Conservation (phyloP, 2,797 vertebrate genomes). For the Brachymystax lenok region DNA sequence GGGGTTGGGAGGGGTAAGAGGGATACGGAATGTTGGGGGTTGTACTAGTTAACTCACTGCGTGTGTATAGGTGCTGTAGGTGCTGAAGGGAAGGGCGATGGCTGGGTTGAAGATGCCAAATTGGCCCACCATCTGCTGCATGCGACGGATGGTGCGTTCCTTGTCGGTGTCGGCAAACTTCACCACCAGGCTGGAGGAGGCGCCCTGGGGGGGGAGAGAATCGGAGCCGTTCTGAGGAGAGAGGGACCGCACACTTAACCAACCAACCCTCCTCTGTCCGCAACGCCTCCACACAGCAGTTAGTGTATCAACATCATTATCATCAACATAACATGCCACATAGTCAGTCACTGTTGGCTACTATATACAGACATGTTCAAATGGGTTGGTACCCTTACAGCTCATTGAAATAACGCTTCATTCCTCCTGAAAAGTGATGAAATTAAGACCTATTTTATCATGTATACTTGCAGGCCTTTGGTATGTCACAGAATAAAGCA, state of each 20-base stretch:
- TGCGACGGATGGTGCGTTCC: slow-evolving; percentile 94
- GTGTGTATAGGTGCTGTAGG: slow-evolving; percentile 97
- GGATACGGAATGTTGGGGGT: neutral
- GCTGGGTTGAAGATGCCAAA: slow-evolving; percentile 97
- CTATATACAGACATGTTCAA: neutral
- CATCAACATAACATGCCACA: slow-evolving; percentile 5
- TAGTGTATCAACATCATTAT: neutral
- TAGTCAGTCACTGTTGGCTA: slow-evolving; percentile 2
- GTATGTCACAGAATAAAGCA: no score
- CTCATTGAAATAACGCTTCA: no score
- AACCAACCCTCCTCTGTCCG: slow-evolving; percentile 19
- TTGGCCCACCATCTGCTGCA: slow-evolving; percentile 99
- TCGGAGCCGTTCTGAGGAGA: slow-evolving; percentile 49
- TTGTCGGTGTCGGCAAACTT: slow-evolving; percentile 99
- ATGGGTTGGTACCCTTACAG: no score
- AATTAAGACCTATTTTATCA: no score
- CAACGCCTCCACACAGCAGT: slow-evolving; percentile 7
- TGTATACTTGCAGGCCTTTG: no score
- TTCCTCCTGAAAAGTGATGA: no score
- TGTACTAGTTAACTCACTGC: slow-evolving; percentile 83
- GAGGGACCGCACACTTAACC: slow-evolving; percentile 53
- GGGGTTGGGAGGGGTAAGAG: slow-evolving; percentile 3
- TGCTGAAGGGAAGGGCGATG: slow-evolving; percentile 94
- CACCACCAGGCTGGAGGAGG: slow-evolving; percentile 99
- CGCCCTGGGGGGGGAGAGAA: slow-evolving; percentile 80